Evolutionary conservation across 2,888 invertebrate genomes (phyloP).

Genomic region (Merodon equestris): DNA sequence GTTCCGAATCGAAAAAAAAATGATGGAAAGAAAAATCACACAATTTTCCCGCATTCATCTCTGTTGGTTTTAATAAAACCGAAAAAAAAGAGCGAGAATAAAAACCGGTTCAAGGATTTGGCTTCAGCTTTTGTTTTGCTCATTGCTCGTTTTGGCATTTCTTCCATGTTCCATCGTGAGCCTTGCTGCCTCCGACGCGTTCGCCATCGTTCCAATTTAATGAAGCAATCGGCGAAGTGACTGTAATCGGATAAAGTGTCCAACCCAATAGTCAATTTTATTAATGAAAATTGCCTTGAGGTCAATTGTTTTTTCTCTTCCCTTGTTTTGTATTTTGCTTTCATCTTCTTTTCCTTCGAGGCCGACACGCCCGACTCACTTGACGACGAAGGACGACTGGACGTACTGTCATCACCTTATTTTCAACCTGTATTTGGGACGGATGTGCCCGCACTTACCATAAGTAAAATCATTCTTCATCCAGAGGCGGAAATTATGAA

Average conservation of each 20-base stretch:
- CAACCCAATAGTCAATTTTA: constrained; percentile 60
- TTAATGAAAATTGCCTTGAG: constrained; percentile 60
- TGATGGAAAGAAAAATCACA: constrained; percentile 13
- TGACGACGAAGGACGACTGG: neutral
- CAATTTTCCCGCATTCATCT: constrained; percentile 38
- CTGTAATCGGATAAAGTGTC: constrained; percentile 61
- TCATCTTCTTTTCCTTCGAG: constrained; percentile 28
- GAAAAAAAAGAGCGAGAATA: constrained; percentile 25
- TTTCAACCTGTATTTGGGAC: constrained; percentile 37
- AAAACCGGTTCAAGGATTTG: constrained; percentile 44
- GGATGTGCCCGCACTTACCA: constrained; percentile 40
- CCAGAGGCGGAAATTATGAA: constrained; percentile 60
- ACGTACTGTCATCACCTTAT: constrained; percentile 40
- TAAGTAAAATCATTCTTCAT: constrained; percentile 31
- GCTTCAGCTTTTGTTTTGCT: neutral
- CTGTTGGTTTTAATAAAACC: constrained; percentile 40
- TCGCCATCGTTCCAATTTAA: constrained; percentile 49
- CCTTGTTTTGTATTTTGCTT: no score
- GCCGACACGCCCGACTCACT: constrained; percentile 34
- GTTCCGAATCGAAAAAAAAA: neutral
- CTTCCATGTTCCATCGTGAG: neutral
- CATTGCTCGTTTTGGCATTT: neutral
- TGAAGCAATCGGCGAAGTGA: constrained; percentile 52
- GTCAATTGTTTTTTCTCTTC: constrained; percentile 22
- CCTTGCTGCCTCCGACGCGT: neutral